A percentile compares a stretch with the other conserved stretches of the same genome.
Conservation (phyloP, 2,888 invertebrate species). For the Neria commutata region DNA sequence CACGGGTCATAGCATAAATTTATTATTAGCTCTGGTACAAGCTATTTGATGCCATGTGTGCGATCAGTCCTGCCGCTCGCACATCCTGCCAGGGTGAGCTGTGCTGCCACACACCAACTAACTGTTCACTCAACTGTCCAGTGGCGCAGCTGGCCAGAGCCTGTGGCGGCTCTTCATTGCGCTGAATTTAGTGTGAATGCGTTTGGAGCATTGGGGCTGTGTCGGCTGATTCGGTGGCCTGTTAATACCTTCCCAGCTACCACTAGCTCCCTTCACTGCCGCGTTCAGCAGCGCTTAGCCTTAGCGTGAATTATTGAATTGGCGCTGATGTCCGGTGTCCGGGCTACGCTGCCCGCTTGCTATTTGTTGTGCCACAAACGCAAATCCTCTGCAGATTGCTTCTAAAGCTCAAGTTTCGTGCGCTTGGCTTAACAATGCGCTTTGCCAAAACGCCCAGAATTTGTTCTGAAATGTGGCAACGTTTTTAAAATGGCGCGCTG, state of each 20-base stretch:
- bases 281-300: background rate
- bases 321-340: background rate
- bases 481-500: no score
- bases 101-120: background rate
- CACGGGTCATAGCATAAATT: constrained; percentile 3
- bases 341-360: background rate
- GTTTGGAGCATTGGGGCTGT: background rate
- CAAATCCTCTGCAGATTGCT: background rate
- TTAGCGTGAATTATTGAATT: background rate
- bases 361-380: background rate
- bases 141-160: no score
- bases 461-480: no score
- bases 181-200: constrained; percentile 2
- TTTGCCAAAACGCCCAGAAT: background rate
- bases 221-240: no score
- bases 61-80: background rate
- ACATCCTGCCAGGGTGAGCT: no score
- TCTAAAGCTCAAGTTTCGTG: background rate
- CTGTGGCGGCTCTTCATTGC: background rate
- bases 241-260: no score
- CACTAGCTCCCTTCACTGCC: background rate
- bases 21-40: constrained; percentile 1
- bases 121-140: background rate
- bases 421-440: background rate
- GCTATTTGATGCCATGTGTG: constrained; percentile 3